A percentile compares a stretch with the other conserved stretches of the same genome.
Conservation (phyloP, 2,888 invertebrate genomes). For the Smittia sp. region DNA sequence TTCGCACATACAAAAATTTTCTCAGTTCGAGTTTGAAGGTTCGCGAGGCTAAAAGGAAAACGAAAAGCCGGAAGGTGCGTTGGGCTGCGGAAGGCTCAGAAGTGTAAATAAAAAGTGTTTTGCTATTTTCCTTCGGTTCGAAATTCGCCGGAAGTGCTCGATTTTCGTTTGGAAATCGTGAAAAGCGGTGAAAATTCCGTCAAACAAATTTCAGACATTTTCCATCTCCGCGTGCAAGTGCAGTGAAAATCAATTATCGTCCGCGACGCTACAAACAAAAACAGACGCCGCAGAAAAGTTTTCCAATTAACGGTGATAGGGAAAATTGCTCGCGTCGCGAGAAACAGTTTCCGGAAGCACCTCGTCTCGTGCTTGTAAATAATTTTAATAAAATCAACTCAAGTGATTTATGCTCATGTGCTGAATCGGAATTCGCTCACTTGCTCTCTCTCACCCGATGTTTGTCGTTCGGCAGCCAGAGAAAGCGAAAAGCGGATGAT, state of each 20-base stretch:
- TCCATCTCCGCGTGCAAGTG: background rate
- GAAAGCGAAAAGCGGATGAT: background rate
- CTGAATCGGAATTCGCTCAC: conserved; percentile 33
- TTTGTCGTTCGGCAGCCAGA: background rate
- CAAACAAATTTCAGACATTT: conserved; percentile 16
- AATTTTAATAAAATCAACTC: conserved; percentile 4
- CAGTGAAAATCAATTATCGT: conserved; percentile 20
- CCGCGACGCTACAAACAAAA: background rate
- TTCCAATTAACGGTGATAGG: conserved; percentile 1
- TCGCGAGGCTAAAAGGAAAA: conserved; percentile 7
- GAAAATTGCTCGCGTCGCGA: background rate
- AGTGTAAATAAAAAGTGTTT: conserved; percentile 26
- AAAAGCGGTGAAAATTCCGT: conserved; percentile 14
- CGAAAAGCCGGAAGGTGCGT: background rate
- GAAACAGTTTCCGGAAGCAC: background rate
- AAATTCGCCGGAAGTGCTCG: background rate
- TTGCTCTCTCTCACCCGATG: background rate
- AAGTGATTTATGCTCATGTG: conserved; percentile 36
- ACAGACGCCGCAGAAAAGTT: conserved; percentile 6
- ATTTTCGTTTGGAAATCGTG: background rate
- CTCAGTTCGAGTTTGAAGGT: conserved; percentile 38
- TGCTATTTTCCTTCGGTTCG: background rate
- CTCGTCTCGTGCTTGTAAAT: conserved; percentile 6
- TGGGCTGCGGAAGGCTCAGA: conserved; percentile 7
- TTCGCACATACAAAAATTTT: background rate